Percentiles rank a stretch among this genome's conserved stretches.
Conservation (phyloP, 30 jellyfish, hydroid and myxozoan genomes). For the Clytia hemisphaerica region DNA sequence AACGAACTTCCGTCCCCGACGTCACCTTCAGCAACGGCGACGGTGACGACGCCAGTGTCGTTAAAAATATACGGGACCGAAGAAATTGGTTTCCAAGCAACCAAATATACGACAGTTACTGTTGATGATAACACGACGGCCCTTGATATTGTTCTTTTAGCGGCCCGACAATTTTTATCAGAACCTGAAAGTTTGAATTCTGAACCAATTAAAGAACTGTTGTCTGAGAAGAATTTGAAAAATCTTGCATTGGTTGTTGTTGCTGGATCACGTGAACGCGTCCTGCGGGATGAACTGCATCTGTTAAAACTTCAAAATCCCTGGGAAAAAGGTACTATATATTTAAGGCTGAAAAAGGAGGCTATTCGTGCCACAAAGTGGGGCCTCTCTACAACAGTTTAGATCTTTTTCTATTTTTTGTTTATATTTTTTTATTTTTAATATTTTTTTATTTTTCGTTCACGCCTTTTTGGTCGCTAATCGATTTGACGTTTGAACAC, state of each 20-base stretch:
- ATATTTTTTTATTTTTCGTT: too few species aligned
- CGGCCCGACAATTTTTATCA: conserved; percentile 44
- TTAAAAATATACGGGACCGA: conserved; percentile 73
- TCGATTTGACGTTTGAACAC: too few species aligned
- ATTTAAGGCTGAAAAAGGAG: conserved; percentile 75
- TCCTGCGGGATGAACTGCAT: conserved; percentile 71
- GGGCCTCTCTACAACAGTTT: conserved; percentile 76
- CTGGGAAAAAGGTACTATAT: conserved; percentile 73
- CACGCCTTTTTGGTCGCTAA: too few species aligned
- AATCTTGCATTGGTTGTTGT: conserved; percentile 66
- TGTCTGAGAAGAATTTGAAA: conserved; percentile 38
- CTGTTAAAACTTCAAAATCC: conserved; percentile 59
- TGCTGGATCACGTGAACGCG: conserved; percentile 81
- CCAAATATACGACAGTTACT: conserved; percentile 47
- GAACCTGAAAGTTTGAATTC: conserved; percentile 30
- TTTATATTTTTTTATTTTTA: too few species aligned
- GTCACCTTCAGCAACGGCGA: not conserved
- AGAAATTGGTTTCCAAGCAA: conserved; percentile 68
- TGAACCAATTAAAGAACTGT: conserved; percentile 16
- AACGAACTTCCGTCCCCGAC: conserved; percentile 4
- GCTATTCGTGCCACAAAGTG: conserved; percentile 67
- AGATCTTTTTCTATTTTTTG: too few species aligned
- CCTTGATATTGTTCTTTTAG: conserved; percentile 45
- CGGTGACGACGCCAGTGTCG: conserved; percentile 12
- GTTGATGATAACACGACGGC: conserved; percentile 64